Percentiles rank a stretch among this genome's conserved stretches.
phyloP scores from a whole-genome alignment of 2,113 vertebrate genomes.

The Castor canadensis region DNA sequence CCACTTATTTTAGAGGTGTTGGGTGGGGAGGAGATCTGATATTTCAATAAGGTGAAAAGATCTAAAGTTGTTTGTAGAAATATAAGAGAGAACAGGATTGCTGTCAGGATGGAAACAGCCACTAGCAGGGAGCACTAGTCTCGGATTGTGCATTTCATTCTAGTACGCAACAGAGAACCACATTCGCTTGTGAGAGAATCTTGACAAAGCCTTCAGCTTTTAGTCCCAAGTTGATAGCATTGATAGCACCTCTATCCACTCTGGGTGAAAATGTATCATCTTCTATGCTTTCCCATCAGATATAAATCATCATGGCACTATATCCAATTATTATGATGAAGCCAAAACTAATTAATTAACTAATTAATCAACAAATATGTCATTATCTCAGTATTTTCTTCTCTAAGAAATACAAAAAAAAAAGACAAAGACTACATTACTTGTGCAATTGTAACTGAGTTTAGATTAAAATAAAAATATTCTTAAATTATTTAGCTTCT shows the following conservation, averaged over 20 bases:
- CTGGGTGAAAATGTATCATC: conserved; percentile 68
- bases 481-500: conserved; percentile 43
- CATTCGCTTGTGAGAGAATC: conserved; percentile 82
- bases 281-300: conserved; percentile 42
- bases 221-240: conserved; percentile 61
- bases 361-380: no score
- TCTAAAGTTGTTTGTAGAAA: conserved; percentile 50
- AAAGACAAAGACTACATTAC: conserved; percentile 30
- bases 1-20: conserved; percentile 28
- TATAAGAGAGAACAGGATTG: background rate
- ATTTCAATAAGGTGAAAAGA: conserved; percentile 51
- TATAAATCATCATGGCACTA: background rate
- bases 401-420: conserved; percentile 29
- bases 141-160: background rate
- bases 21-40: conserved; percentile 12
- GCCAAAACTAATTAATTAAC: background rate
- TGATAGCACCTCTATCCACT: conserved; percentile 75
- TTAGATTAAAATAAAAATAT: conserved; percentile 46
- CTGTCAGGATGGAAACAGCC: background rate
- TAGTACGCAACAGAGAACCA: conserved; percentile 71
- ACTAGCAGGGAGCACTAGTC: background rate
- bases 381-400: background rate
- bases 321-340: background rate
- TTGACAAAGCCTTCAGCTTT: conserved; percentile 70
- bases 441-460: conserved; percentile 37